phyloP scores from a whole-genome alignment of 2,113 vertebrate species.

The Dascyllus trimaculatus region DNA sequence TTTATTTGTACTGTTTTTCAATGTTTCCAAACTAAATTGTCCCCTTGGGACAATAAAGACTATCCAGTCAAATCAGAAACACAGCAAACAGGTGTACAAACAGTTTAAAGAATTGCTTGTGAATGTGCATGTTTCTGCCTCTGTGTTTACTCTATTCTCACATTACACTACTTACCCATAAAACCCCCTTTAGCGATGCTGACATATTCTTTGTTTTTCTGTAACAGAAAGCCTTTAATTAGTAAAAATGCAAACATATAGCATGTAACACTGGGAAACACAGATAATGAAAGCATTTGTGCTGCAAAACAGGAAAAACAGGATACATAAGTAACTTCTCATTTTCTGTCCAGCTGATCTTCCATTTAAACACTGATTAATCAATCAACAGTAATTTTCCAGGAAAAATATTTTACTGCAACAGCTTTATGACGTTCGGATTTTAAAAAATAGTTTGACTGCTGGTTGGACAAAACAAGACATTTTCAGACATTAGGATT shows the following conservation, averaged over 20 bases:
- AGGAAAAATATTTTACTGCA: not conserved
- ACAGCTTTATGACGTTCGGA: not conserved
- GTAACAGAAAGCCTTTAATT: constrained; percentile 63
- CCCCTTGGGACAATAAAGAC: too few species aligned
- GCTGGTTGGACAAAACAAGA: not conserved
- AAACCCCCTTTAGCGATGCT: constrained; percentile 99
- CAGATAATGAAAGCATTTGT: not conserved
- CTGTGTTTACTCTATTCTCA: not conserved
- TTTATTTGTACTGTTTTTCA: too few species aligned
- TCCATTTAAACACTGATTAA: not conserved
- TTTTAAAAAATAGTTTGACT: not conserved
- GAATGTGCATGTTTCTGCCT: not conserved
- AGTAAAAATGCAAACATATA: not conserved
- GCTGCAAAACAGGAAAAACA: not conserved
- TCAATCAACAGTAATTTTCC: too few species aligned
- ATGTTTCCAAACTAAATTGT: too few species aligned
- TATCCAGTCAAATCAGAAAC: too few species aligned
- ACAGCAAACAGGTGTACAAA: too few species aligned
- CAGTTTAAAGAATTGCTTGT: too few species aligned
- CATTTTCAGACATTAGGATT: not conserved
- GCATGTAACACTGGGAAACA: not conserved
- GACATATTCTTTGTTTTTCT: constrained; percentile 99
- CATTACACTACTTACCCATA: constrained; percentile 90
- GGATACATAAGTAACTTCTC: not conserved
- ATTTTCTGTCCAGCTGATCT: not conserved